Evolutionary conservation across 2,797 vertebrate genomes (phyloP), one percentile per base, ranked within the genome.

Genomic region (Poecilia picta): DNA sequence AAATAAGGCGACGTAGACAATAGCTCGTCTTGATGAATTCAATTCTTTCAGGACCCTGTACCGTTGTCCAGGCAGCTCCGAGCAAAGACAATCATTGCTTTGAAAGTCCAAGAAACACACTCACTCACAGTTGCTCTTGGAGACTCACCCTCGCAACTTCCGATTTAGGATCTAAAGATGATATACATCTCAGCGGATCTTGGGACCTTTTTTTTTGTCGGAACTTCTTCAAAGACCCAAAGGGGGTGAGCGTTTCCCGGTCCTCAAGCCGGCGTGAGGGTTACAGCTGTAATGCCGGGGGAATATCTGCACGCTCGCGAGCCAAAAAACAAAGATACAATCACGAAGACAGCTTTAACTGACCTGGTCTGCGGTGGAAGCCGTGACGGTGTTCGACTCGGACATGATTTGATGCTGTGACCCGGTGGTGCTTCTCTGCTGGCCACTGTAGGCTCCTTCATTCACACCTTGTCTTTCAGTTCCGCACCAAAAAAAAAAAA

Each of bases 1-100:
- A 96, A 96, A 96, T 96, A 96, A 96, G 96, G 95, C 95, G 92
- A 89, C 83, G 83, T 80, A 95, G 92, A 96, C 96, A 96, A 96
- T 96, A 94, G 95, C 90, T 95, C 90, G 95, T 96, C 95, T 96
- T 96, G 96, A 96, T 96, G 95, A 96, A 96, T 96, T 96, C 96
- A 96, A 96, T 96, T 96, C 96, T 96, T 96, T 96, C 95, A 93
- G 94, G 94, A 95, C 94, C 94, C 92, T 93, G 95, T 95, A 93
- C 94, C 95, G 96, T 96, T 96, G 96, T 95, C 96, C 95, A 90
- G 96, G 96, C 94, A 96, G 96, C 96, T 96, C 93, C 81, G 83
- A 92, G 88, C 81, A 86, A 91, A 53, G 91, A 96, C 96, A 96
- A 96, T 96, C 89, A 78, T 90, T 84, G 95, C 96, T 96, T 96